These are phyloP conservation scores for Ptyas mucosa DNA, from an alignment of 2,113 vertebrate genomes.

Conservation along the genomic window DNA sequence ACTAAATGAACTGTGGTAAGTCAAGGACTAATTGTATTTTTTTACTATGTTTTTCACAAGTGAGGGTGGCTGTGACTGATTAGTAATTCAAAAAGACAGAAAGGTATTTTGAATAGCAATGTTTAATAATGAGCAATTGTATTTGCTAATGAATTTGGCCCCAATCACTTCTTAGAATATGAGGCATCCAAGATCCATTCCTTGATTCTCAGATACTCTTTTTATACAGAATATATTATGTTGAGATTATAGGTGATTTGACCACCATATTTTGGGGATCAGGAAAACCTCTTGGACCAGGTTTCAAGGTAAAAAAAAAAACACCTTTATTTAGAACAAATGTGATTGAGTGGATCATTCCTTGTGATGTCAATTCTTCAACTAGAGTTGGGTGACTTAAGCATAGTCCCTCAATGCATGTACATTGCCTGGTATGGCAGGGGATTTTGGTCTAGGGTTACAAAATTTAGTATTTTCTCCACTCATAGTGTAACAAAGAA, in stretches of 20 bases:
- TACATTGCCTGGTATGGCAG: not conserved
- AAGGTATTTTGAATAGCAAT: not conserved
- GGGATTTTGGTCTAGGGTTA: not conserved
- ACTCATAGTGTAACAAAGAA: not conserved
- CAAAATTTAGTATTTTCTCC: not conserved
- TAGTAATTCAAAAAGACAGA: not conserved
- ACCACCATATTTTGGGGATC: not conserved
- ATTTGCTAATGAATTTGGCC: not conserved
- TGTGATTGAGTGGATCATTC: not conserved
- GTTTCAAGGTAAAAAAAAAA: not conserved
- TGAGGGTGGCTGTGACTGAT: not conserved
- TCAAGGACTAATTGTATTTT: not conserved
- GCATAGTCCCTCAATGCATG: not conserved
- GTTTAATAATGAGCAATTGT: not conserved
- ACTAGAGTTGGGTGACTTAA: not conserved
- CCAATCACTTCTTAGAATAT: not conserved
- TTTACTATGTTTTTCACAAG: not conserved
- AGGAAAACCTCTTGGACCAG: not conserved
- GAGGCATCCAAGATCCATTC: not conserved
- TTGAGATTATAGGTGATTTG: not conserved
- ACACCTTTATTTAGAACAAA: not conserved
- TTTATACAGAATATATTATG: not conserved
- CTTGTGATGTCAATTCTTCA: not conserved
- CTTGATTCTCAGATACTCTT: not conserved
- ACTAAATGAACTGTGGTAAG: not conserved